Evolutionary conservation across 2,888 invertebrate species (phyloP), one percentile per base, ranked within the genome.

Genomic region (Agrotis puta): DNA sequence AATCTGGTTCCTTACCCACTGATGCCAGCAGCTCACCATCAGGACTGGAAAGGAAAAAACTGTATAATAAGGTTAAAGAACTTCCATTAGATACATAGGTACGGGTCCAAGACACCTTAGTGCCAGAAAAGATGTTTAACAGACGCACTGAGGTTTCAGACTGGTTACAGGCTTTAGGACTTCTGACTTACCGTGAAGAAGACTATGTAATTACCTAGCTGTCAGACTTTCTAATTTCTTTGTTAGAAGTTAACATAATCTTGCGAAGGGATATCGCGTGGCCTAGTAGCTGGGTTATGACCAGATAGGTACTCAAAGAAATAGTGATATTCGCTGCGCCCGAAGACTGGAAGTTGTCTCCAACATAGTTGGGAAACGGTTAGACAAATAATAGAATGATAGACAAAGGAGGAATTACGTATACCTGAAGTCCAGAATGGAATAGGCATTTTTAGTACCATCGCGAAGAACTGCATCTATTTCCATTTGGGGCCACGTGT

Each of bases 1-100:
- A 98, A 91, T 99, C 99, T 0, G 99, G 99, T 75, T 98, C 97
- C 13, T 98, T 98, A 0, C 98, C 98, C 89, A 98, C 98, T 0
- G 98, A 98, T 0, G 98, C 98, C 70, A 99, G 92, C 57, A 98
- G 92, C 68, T 97, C 97, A 0, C 99, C 99, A 85, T 98, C 97
- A 4, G 98, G 97, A 88, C 98, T 99, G 89, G 18, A 94, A 92
- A 65, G 48, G n/a, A 45, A 62, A 48, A 4, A 2, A 2, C 7
- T 33, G 7, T 9, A 39, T 39, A 2, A 11, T 1, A 11, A 11
- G 39, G 2, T 27, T 11, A 11, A 39, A 39, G 39, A 39, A 11
- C 39, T 33, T 33, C 9, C 9, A 5, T n/a, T 24, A 3, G 24
- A 53, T 18, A 16, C 16, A 53, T 18, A 39, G 39, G 39, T 39